Percentiles rank a stretch among this genome's conserved stretches.
Conservation (phyloP, 2,888 invertebrate genomes). For the Actias luna region DNA sequence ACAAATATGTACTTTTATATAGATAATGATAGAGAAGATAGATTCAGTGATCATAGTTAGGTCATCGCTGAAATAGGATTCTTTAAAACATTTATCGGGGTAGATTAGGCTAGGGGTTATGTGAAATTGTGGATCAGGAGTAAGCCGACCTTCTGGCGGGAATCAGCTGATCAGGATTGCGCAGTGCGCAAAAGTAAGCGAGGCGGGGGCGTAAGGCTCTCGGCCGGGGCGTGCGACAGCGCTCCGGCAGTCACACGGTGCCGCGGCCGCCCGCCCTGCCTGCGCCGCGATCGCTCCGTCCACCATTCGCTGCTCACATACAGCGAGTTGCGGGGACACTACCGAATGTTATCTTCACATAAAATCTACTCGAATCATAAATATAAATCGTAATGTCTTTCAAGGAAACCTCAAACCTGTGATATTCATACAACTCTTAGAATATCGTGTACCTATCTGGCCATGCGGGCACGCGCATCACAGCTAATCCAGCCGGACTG, state of each 20-base stretch:
- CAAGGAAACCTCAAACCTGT: slow-evolving; percentile 49
- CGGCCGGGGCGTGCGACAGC: slow-evolving; percentile 48
- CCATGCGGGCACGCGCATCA: slow-evolving; percentile 49
- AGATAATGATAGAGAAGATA: too few relatives aligned
- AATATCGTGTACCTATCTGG: slow-evolving; percentile 40
- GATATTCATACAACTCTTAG: slow-evolving; percentile 43
- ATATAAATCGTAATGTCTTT: slow-evolving; percentile 29
- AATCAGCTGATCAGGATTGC: slow-evolving; percentile 80
- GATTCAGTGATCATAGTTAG: neutral
- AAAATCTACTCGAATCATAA: slow-evolving; percentile 34
- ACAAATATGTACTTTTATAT: too few relatives aligned
- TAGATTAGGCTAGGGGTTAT: slow-evolving; percentile 19
- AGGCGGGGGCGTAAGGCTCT: slow-evolving; percentile 44
- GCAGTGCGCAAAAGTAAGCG: slow-evolving; percentile 78
- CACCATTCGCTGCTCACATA: slow-evolving; percentile 34
- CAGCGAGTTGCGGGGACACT: slow-evolving; percentile 35
- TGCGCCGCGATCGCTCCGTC: slow-evolving; percentile 37
- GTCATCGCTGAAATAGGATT: neutral
- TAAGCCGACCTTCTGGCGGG: slow-evolving; percentile 73
- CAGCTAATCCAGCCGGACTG: slow-evolving; percentile 42
- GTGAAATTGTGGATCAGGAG: slow-evolving; percentile 47
- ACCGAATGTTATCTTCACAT: slow-evolving; percentile 40
- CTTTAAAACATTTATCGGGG: neutral
- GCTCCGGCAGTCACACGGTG: slow-evolving; percentile 60
- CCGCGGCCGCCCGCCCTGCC: slow-evolving; percentile 42